Conservation (phyloP, 2,797 vertebrate genomes). For the Sebastes diaconus region DNA sequence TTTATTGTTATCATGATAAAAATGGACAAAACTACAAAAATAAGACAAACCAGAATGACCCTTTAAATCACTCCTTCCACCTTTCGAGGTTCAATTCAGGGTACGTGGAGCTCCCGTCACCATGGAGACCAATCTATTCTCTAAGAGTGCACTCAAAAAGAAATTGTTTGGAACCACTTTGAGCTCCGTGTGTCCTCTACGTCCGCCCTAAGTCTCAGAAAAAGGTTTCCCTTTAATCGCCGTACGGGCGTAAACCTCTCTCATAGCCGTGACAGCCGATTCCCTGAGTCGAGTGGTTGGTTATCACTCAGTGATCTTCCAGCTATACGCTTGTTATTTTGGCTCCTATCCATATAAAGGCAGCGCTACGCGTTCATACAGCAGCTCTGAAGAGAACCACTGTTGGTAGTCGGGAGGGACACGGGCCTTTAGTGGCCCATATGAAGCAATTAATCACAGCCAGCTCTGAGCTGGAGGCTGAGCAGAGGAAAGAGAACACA, state of each 20-base stretch:
- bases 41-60: not conserved
- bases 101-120: constrained; percentile 1
- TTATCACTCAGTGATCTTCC: constrained; percentile 11
- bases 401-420: constrained; percentile 20
- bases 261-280: not conserved
- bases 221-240: constrained; percentile 5
- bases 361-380: constrained; percentile 15
- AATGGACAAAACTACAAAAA: too few species aligned
- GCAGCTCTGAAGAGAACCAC: constrained; percentile 23
- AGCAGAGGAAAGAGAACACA: not conserved
- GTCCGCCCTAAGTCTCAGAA: not conserved
- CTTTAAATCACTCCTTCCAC: not conserved
- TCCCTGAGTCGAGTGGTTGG: not conserved
- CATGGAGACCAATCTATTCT: constrained; percentile 31
- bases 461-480: constrained; percentile 20
- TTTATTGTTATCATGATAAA: fast-evolving
- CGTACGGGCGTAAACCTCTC: not conserved
- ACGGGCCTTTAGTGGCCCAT: constrained; percentile 31
- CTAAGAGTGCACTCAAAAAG: constrained; percentile 1
- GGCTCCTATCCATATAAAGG: constrained; percentile 6
- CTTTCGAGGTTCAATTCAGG: not conserved
- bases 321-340: not conserved
- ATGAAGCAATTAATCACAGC: constrained; percentile 60
- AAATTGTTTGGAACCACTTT: not conserved
- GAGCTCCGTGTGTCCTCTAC: not conserved